Percentiles rank a stretch among this genome's conserved stretches.
phyloP scores from a whole-genome alignment of 2,113 vertebrate genomes.

The Atlantisia rogersi region DNA sequence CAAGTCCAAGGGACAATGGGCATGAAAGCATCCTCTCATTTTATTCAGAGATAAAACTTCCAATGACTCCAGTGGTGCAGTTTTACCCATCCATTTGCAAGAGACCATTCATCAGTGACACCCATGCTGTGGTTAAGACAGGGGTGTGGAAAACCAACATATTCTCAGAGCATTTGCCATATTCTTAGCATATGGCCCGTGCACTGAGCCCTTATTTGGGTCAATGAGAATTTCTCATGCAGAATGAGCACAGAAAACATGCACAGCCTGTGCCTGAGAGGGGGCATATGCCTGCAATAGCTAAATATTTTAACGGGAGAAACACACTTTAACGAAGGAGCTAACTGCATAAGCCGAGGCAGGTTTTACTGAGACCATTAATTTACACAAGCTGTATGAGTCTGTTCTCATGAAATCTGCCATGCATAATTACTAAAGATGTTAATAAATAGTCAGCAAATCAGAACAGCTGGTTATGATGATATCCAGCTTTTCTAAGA shows the following conservation, averaged over 20 bases:
- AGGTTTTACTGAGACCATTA: constrained; percentile 47
- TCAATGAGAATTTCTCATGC: constrained; percentile 61
- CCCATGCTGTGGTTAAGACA: not conserved
- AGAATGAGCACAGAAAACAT: constrained; percentile 29
- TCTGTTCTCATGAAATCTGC: constrained; percentile 62
- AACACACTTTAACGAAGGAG: constrained; percentile 16
- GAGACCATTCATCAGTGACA: not conserved
- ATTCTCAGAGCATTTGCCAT: constrained; percentile 21
- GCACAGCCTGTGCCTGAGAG: constrained; percentile 28
- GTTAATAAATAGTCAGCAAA: constrained; percentile 64
- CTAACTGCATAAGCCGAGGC: not conserved
- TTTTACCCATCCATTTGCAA: not conserved
- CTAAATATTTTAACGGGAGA: constrained; percentile 47
- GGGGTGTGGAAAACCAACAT: not conserved
- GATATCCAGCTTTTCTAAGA: constrained; percentile 60
- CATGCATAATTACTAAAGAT: constrained; percentile 57
- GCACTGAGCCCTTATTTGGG: constrained; percentile 29
- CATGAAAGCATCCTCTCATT: not conserved
- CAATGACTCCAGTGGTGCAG: not conserved
- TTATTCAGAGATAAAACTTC: not conserved
- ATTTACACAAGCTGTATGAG: constrained; percentile 61
- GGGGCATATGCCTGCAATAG: constrained; percentile 29
- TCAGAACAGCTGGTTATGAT: constrained; percentile 66
- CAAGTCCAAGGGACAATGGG: not conserved
- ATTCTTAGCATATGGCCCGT: constrained; percentile 11